phyloP scores from a whole-genome alignment of 2,797 vertebrate species.

The Tangara arthus region DNA sequence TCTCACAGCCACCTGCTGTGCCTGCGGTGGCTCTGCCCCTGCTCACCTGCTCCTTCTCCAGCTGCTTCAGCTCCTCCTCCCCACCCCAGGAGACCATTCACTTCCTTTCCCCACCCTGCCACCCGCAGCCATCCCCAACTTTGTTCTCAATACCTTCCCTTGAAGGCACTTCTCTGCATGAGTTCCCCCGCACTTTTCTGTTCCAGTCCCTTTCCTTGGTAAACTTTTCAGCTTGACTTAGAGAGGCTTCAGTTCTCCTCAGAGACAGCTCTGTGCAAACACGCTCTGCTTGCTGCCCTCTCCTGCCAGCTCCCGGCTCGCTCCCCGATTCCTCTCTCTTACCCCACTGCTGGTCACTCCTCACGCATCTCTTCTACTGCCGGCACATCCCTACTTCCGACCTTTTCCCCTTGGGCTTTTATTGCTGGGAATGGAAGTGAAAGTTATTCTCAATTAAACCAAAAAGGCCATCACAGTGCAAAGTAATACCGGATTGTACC shows the following conservation, averaged over 20 bases:
- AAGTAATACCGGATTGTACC: not conserved
- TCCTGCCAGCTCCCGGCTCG: not conserved
- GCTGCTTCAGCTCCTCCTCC: not conserved
- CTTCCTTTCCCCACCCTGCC: not conserved
- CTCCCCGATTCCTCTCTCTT: not conserved
- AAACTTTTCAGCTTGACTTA: not conserved
- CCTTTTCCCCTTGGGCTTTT: not conserved
- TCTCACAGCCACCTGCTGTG: not conserved
- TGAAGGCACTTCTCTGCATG: not conserved
- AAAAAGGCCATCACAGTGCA: not conserved
- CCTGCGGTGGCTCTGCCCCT: not conserved
- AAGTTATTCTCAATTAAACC: not conserved
- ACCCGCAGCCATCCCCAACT: accelerated
- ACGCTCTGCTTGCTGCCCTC: not conserved
- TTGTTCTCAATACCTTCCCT: not conserved
- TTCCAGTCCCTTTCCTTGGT: not conserved
- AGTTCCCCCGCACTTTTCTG: not conserved
- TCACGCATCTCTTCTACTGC: not conserved
- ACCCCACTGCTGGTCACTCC: not conserved
- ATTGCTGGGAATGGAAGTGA: not conserved
- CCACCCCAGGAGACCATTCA: not conserved
- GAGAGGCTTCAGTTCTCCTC: not conserved
- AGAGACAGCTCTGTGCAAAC: not conserved
- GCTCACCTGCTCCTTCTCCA: not conserved
- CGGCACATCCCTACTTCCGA: not conserved